Conservation (phyloP, 2,888 invertebrate species). For the Alloplasta piceator region DNA sequence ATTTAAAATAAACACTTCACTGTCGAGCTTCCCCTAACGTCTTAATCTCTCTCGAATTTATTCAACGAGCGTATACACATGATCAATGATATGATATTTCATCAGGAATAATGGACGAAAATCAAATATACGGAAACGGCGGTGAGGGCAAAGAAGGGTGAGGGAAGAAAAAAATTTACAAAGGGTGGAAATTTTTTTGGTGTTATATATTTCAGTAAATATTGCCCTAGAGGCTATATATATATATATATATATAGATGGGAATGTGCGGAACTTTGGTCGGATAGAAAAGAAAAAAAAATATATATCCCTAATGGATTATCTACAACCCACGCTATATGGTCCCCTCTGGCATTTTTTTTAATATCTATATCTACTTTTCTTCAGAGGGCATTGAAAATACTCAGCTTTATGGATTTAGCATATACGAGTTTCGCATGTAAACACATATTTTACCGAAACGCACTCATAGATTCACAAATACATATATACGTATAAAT, state of each 20-base stretch:
- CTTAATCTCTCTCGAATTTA: too few species aligned
- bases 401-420: constrained; percentile 35
- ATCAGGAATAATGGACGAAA: neutral
- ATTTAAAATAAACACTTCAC: too few species aligned
- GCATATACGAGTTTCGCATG: constrained; percentile 29
- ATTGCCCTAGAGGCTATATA: constrained; percentile 1
- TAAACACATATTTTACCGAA: constrained; percentile 7
- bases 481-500: too few species aligned
- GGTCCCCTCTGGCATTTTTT: neutral
- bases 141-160: neutral
- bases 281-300: neutral
- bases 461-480: neutral
- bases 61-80: neutral
- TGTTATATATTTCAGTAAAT: neutral
- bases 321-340: constrained; percentile 3
- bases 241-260: too few species aligned
- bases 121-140: neutral
- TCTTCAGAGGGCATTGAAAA: constrained; percentile 24
- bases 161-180: neutral
- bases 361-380: constrained; percentile 7
- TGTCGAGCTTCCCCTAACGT: too few species aligned
- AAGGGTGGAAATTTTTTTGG: neutral
- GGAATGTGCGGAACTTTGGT: neutral
- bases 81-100: neutral
- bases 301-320: constrained; percentile 32